A percentile compares a stretch with the other conserved stretches of the same genome.
Conservation (phyloP, 2,888 invertebrate genomes). For the Chloroclysta siterata region DNA sequence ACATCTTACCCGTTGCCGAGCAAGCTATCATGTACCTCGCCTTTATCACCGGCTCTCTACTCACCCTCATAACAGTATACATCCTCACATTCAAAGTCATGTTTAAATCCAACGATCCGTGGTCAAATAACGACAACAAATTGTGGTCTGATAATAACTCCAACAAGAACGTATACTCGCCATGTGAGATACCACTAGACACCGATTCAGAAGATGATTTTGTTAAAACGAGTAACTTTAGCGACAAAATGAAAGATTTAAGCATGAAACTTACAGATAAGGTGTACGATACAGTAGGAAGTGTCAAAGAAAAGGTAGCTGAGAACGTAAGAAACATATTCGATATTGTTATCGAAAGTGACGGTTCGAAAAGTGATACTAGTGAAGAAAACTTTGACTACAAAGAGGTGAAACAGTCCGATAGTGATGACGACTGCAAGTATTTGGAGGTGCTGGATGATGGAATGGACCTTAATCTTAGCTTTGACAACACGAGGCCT, state of each 20-base stretch:
- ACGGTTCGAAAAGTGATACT: conserved; percentile 47
- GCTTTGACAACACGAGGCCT: conserved; percentile 44
- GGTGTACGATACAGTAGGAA: conserved; percentile 69
- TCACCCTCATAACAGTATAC: conserved; percentile 80
- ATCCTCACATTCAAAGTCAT: conserved; percentile 75
- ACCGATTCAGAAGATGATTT: conserved; percentile 58
- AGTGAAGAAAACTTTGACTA: conserved; percentile 48
- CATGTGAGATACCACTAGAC: conserved; percentile 74
- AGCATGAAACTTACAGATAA: conserved; percentile 63
- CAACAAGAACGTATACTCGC: conserved; percentile 61
- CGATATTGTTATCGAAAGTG: conserved; percentile 57
- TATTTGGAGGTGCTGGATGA: conserved; percentile 79
- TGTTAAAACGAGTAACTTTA: conserved; percentile 49
- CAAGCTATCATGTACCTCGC: conserved; percentile 83
- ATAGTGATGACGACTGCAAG: conserved; percentile 70
- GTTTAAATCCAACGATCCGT: conserved; percentile 65
- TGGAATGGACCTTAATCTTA: conserved; percentile 65
- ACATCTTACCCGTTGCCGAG: conserved; percentile 88
- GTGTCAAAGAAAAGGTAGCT: conserved; percentile 60
- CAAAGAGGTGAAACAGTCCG: conserved; percentile 58
- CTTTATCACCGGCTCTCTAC: conserved; percentile 76
- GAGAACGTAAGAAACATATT: conserved; percentile 63
- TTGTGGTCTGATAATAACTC: conserved; percentile 54
- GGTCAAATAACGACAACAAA: conserved; percentile 52
- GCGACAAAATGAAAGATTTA: conserved; percentile 64